Percentiles rank a stretch among this genome's conserved stretches.
Conservation (phyloP, 1,140 invertebrate species). For the Patella vulgata region DNA sequence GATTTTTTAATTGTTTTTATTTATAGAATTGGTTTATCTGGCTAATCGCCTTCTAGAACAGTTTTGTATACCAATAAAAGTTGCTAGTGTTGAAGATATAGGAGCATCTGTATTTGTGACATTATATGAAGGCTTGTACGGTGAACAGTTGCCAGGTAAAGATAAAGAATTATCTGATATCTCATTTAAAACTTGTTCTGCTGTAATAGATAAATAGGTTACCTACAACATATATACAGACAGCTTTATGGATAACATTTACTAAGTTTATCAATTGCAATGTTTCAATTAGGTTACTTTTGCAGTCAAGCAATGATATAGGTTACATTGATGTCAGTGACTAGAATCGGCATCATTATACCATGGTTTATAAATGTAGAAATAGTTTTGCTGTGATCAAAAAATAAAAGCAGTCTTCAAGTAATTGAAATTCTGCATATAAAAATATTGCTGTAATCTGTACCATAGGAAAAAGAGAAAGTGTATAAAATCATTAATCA, state of each 20-base stretch:
- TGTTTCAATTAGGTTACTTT: background rate
- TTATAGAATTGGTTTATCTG: conserved; percentile 48
- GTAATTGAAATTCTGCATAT: too few species aligned
- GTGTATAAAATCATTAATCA: too few species aligned
- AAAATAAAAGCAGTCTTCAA: too few species aligned
- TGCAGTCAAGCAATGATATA: background rate
- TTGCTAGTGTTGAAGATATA: conserved; percentile 51
- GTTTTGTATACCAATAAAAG: conserved; percentile 43
- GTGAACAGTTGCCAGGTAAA: conserved; percentile 58
- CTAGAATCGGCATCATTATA: background rate
- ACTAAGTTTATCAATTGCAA: too few species aligned
- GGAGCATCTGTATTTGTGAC: conserved; percentile 55
- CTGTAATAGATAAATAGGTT: background rate
- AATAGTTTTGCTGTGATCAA: too few species aligned
- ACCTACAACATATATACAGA: background rate
- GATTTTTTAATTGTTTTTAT: conserved; percentile 10
- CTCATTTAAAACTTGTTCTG: background rate
- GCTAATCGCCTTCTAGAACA: conserved; percentile 55
- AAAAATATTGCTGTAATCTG: too few species aligned
- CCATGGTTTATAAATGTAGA: background rate
- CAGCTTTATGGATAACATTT: too few species aligned
- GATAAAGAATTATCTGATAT: background rate
- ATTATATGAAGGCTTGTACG: conserved; percentile 62
- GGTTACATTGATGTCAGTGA: background rate
- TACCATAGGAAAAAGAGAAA: too few species aligned